Percentiles rank a stretch among this genome's conserved stretches.
phyloP scores from a whole-genome alignment of 2,797 vertebrate genomes.

The Pteronotus mesoamericanus region DNA sequence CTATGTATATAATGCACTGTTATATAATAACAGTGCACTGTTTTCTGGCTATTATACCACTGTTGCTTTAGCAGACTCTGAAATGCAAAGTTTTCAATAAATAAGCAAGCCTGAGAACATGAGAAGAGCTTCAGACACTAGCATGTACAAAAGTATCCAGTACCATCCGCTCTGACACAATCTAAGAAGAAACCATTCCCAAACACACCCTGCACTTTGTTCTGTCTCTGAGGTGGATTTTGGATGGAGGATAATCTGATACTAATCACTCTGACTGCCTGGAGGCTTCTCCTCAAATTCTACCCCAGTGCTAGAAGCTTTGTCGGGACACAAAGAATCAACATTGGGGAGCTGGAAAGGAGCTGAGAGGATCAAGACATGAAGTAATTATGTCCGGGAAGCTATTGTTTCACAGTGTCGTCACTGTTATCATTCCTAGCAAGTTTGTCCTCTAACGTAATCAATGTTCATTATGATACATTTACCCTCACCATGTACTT shows the following conservation, averaged over 20 bases:
- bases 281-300: not conserved
- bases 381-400: not conserved
- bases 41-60: not conserved
- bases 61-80: not conserved
- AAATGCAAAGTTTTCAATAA: slow-evolving; percentile 4
- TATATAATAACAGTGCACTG: too few relatives aligned
- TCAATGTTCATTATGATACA: not conserved
- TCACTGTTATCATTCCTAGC: not conserved
- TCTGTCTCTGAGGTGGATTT: not conserved
- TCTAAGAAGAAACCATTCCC: not conserved
- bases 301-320: not conserved
- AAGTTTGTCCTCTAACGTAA: not conserved
- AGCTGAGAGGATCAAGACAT: not conserved
- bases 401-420: not conserved
- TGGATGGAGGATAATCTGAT: not conserved
- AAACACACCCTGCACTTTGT: not conserved
- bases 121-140: not conserved
- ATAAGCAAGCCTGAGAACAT: not conserved
- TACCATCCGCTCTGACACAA: not conserved
- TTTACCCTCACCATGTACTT: not conserved
- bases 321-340: not conserved
- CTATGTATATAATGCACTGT: too few relatives aligned
- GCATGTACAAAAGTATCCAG: not conserved
- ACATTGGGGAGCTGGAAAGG: not conserved
- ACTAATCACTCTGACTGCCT: not conserved